phyloP scores from a whole-genome alignment of 2,888 invertebrate genomes.

The Phorcus lineatus region DNA sequence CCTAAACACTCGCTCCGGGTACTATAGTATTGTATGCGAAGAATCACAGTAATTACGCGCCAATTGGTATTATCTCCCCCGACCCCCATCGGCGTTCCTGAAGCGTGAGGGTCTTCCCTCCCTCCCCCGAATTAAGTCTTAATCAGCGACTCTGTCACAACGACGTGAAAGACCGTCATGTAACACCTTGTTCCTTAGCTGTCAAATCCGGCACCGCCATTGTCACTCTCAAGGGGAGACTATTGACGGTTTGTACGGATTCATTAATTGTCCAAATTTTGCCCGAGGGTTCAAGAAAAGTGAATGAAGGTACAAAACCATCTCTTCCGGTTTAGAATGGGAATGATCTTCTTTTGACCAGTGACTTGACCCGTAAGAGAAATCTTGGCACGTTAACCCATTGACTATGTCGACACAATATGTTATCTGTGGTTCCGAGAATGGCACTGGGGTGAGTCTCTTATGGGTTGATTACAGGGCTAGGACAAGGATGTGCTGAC shows the following conservation, averaged over 20 bases:
- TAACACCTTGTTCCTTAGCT: constrained; percentile 14
- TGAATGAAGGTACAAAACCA: constrained; percentile 24
- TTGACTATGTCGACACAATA: neutral
- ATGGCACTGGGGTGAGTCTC: neutral
- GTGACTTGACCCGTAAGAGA: constrained; percentile 6
- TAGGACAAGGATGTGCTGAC: neutral
- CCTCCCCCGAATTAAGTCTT: constrained; percentile 20
- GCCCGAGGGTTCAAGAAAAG: neutral
- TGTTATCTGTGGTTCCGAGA: neutral
- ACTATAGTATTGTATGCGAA: neutral
- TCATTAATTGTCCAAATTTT: constrained; percentile 21
- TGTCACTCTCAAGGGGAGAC: neutral
- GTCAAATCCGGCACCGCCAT: constrained; percentile 1
- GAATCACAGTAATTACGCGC: constrained; percentile 14
- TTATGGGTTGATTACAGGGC: constrained; percentile 3
- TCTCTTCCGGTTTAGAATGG: constrained; percentile 22
- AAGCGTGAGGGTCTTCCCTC: neutral
- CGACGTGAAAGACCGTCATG: constrained; percentile 2
- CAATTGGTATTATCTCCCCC: constrained; percentile 22
- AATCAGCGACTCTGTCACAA: constrained; percentile 11
- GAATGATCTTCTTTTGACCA: neutral
- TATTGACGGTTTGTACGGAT: neutral
- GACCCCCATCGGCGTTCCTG: constrained; percentile 2
- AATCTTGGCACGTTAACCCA: neutral
- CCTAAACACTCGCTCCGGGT: constrained; percentile 17